phyloP scores from a whole-genome alignment of 2,888 invertebrate genomes.

The Saturnia pavonia region DNA sequence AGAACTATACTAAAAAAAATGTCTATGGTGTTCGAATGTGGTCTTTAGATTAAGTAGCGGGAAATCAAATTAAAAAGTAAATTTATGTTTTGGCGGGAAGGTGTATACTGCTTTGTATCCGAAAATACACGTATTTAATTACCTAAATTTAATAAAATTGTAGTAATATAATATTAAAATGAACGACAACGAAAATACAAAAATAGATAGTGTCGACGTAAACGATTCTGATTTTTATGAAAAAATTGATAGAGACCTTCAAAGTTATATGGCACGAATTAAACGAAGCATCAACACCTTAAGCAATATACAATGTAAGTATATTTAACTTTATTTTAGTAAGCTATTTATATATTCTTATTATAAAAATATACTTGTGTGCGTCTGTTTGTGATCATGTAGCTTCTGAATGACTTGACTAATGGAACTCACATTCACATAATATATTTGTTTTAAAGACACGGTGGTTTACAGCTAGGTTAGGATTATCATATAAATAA shows the following conservation, averaged over 20 bases:
- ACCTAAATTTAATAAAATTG: neutral
- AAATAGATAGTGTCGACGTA: conserved; percentile 42
- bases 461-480: no score
- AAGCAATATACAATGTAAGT: conserved; percentile 55
- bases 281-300: conserved; percentile 50
- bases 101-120: neutral
- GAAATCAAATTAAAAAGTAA: neutral
- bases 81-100: neutral
- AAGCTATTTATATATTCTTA: neutral
- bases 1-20: no score
- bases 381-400: no score
- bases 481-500: no score
- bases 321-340: neutral
- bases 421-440: no score
- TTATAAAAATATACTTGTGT: no score
- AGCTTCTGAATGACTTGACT: no score
- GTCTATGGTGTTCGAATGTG: neutral
- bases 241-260: conserved; percentile 49
- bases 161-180: neutral
- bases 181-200: conserved; percentile 9
- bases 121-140: neutral
- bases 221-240: conserved; percentile 55
- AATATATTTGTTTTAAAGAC: no score
- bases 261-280: conserved; percentile 48
- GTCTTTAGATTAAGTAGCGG: neutral